Base-by-base conservation (phyloP, 2,888 invertebrate species). In the Agriopis aurantiaria region DNA sequence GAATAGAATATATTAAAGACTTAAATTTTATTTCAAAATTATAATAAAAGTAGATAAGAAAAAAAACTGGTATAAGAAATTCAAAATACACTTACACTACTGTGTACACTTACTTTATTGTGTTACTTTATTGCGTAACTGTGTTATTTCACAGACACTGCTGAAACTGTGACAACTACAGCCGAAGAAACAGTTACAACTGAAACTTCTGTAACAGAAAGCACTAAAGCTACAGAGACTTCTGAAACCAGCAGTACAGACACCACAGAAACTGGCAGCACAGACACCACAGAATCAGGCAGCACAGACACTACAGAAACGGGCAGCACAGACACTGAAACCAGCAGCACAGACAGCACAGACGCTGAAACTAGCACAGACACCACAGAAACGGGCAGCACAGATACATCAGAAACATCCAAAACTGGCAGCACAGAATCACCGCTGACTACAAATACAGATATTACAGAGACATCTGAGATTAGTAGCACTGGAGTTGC, bases 331-430 rank as follows among this genome's bases (percentile, higher is more conserved):
- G 66, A 48, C 3, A 72, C 74, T 12, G 74, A 72, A 11, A 71
- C 69, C 10, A 71, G 17, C 14, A 62, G 45, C 10, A 60, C 53
- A n/a, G 60, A 72, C n/a, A 63, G 66, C 4, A 75, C 78, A 8
- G 75, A 73, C 17, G 67, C 73, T 11, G 51, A 17, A 17, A 51
- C 51, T 14, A 14, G 49, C 14, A 51, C 53, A n/a, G 60, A 72
- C 12, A 75, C 71, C 11, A 71, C 78, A 2, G 78, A 76, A 33
- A 68, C 73, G 33, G 74, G 65, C 11, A 63, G 66, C 4, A 75
- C 17, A 17, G 17, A 17, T 9, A 8, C 51, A n/a, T 17, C 17
- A 17, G 51, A 51, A 51, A 51, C 51, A 51, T 8, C 51, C 8
- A 14, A 51, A 51, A 17, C 51, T 14, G 51, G 3, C 8, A 51